These are phyloP conservation scores for Pelobates fuscus DNA, from an alignment of 2,113 vertebrate species.

Conservation along the genomic window DNA sequence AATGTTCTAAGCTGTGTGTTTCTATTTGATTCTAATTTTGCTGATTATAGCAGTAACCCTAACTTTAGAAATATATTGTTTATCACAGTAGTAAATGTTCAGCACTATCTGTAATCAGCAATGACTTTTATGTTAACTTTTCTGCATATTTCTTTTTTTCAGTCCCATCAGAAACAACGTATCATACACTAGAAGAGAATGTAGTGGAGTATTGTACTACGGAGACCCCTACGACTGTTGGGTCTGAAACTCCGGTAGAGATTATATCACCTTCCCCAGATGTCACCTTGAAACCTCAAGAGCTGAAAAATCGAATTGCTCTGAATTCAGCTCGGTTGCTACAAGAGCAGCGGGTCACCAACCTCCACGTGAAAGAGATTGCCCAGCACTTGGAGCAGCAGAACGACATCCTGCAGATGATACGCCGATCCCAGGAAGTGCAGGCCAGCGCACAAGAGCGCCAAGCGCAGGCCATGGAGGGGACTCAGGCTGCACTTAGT, in stretches of 20 bases:
- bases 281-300: constrained; percentile 83
- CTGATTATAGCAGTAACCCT: too few species aligned
- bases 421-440: constrained; percentile 91
- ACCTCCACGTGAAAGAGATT: constrained; percentile 92
- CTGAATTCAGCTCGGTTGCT: constrained; percentile 92
- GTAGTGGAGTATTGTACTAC: constrained; percentile 95
- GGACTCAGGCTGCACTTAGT: constrained; percentile 87
- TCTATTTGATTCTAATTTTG: too few species aligned
- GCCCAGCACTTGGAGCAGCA: constrained; percentile 95
- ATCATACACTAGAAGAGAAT: constrained; percentile 86
- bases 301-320: constrained; percentile 92
- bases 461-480: constrained; percentile 94
- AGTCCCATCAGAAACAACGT: constrained; percentile 85
- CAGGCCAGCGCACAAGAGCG: constrained; percentile 92
- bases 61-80: too few species aligned
- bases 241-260: constrained; percentile 78
- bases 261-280: constrained; percentile 78
- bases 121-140: too few species aligned
- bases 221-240: constrained; percentile 73
- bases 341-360: constrained; percentile 95
- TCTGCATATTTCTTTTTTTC: constrained; percentile 28
- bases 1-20: too few species aligned
- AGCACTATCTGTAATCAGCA: too few species aligned
- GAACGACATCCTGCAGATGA: constrained; percentile 91
- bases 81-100: too few species aligned